Conservation (phyloP, 2,888 invertebrate genomes). For the Yponomeuta plumbellus region DNA sequence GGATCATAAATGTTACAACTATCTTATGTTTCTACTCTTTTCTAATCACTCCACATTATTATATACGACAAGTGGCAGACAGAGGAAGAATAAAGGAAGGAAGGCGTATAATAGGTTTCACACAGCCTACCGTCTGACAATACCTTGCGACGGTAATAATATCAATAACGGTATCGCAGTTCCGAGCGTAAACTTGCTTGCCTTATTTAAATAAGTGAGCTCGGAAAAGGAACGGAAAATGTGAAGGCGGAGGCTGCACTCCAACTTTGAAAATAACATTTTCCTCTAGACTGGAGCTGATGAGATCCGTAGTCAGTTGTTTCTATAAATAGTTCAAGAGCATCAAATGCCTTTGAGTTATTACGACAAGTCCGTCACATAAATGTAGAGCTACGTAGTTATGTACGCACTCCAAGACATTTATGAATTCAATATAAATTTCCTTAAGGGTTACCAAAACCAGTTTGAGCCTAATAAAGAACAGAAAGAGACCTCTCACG, state of each 20-base stretch:
- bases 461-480: no score
- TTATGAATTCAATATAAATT: no score
- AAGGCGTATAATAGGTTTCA: not conserved
- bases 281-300: conserved; percentile 30
- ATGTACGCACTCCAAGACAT: no score
- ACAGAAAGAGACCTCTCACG: conserved; percentile 22
- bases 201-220: not conserved
- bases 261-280: conserved; percentile 39
- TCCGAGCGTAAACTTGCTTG: not conserved
- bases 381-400: not conserved
- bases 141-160: not conserved
- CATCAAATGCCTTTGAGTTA: not conserved
- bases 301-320: conserved; percentile 20
- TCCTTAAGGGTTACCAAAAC: no score
- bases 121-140: not conserved
- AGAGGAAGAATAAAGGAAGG: not conserved
- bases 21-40: no score
- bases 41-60: no score
- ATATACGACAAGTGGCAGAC: not conserved
- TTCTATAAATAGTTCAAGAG: not conserved
- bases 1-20: no score
- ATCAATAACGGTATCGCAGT: not conserved
- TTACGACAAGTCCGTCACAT: not conserved
- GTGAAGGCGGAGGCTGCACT: conserved; percentile 28
- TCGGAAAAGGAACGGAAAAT: not conserved